A percentile compares a stretch with the other conserved stretches of the same genome.
Conservation (phyloP, 2,113 vertebrate species). For the Phaetusa simplex region DNA sequence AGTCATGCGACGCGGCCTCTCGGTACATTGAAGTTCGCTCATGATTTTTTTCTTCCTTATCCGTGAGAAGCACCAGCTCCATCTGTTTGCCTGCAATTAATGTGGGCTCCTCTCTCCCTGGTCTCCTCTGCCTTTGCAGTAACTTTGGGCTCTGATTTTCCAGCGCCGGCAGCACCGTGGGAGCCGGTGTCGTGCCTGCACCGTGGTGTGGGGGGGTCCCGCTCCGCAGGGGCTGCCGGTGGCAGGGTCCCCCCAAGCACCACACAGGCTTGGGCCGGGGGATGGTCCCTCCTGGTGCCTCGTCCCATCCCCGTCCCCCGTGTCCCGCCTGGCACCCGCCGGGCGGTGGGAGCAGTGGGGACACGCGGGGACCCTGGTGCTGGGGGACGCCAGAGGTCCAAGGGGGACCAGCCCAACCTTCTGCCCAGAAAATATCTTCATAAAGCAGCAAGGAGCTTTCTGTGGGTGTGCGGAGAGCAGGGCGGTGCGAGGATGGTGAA, state of each 20-base stretch:
- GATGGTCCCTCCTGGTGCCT: neutral
- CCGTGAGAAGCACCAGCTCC: neutral
- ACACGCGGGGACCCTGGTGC: accelerated
- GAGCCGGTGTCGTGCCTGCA: accelerated
- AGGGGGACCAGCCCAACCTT: neutral
- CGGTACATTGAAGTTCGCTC: neutral
- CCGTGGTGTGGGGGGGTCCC: accelerated
- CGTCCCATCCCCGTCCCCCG: accelerated
- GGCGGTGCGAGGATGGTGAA: neutral
- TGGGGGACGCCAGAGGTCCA: neutral
- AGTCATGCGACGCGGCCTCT: neutral
- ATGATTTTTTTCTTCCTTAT: neutral
- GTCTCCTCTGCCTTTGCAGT: neutral
- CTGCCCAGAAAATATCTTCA: neutral
- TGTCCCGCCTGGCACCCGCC: too few species aligned
- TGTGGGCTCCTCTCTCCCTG: neutral
- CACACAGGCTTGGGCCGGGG: accelerated
- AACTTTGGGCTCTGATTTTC: neutral
- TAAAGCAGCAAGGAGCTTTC: neutral
- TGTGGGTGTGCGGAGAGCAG: too few species aligned
- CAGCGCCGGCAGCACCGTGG: accelerated
- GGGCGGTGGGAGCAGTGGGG: neutral
- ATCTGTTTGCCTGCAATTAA: neutral
- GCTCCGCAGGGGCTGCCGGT: accelerated
- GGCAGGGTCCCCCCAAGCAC: neutral